Conservation (phyloP, 1,140 invertebrate genomes). For the Reticulitermes speratus region DNA sequence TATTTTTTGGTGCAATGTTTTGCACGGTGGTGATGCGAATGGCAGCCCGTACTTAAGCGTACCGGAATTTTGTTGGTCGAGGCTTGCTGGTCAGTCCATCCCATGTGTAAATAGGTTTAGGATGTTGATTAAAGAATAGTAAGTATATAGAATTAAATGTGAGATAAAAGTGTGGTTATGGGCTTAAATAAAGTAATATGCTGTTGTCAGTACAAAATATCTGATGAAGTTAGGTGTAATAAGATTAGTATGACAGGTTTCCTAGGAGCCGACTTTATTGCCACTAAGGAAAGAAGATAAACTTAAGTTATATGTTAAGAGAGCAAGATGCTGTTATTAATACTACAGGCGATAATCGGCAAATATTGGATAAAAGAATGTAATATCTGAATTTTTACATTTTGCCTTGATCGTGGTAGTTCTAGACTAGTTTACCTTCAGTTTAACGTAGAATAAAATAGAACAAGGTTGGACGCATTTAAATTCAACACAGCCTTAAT, state of each 20-base stretch:
- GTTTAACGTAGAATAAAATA: too few species aligned
- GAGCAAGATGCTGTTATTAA: neutral
- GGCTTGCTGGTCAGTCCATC: slow-evolving; percentile 20
- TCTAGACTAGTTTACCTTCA: too few species aligned
- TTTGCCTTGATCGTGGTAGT: neutral
- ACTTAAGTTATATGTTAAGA: neutral
- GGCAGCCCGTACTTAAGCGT: neutral
- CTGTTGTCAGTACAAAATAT: neutral
- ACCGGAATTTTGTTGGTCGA: neutral
- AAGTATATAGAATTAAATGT: slow-evolving; percentile 39
- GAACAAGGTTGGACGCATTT: too few species aligned
- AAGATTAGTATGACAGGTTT: neutral
- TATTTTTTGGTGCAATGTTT: neutral
- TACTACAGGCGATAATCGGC: too few species aligned
- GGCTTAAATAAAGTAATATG: neutral
- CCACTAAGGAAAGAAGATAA: neutral
- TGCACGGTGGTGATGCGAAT: neutral
- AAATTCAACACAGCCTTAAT: too few species aligned
- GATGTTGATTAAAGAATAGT: slow-evolving; percentile 55
- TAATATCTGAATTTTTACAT: neutral
- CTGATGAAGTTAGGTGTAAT: neutral
- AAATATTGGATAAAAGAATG: neutral
- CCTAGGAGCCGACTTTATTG: neutral
- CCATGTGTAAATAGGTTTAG: slow-evolving; percentile 37
- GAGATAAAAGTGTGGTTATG: neutral